Conservation (phyloP, 1,140 invertebrate species). For the Listronotus oregonensis region DNA sequence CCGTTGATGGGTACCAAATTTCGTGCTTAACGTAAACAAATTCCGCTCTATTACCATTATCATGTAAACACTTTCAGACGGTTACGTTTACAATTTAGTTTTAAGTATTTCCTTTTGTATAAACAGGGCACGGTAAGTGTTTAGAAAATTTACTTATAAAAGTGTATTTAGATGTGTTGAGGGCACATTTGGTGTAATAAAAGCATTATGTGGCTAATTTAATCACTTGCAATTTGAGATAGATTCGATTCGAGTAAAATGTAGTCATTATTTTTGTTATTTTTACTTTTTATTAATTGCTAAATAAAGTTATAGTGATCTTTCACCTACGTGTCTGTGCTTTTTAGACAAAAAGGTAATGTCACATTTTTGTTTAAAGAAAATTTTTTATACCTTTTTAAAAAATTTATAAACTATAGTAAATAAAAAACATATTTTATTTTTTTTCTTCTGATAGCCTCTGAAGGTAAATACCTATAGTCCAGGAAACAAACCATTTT, state of each 20-base stretch:
- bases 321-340: too few relatives aligned
- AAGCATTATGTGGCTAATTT: conserved; percentile 30
- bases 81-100: conserved; percentile 50
- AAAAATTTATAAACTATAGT: too few relatives aligned
- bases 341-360: too few relatives aligned
- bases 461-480: too few relatives aligned
- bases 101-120: conserved; percentile 53
- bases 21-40: conserved; percentile 50
- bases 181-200: conserved; percentile 31
- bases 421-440: too few relatives aligned
- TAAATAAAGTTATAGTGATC: too few relatives aligned
- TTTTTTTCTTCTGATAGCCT: too few relatives aligned
- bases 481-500: too few relatives aligned
- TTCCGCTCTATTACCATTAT: conserved; percentile 44
- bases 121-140: conserved; percentile 47
- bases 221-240: conserved; percentile 11
- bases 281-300: too few relatives aligned
- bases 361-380: too few relatives aligned
- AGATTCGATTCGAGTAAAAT: conserved; percentile 8
- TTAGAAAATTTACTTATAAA: conserved; percentile 38
- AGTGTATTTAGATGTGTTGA: conserved; percentile 24
- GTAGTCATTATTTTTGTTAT: too few relatives aligned
- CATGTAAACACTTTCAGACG: conserved; percentile 49
- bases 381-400: too few relatives aligned
- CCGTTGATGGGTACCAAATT: conserved; percentile 54